Conservation (phyloP, 2,888 invertebrate species). For the Ormyrus pomaceus region DNA sequence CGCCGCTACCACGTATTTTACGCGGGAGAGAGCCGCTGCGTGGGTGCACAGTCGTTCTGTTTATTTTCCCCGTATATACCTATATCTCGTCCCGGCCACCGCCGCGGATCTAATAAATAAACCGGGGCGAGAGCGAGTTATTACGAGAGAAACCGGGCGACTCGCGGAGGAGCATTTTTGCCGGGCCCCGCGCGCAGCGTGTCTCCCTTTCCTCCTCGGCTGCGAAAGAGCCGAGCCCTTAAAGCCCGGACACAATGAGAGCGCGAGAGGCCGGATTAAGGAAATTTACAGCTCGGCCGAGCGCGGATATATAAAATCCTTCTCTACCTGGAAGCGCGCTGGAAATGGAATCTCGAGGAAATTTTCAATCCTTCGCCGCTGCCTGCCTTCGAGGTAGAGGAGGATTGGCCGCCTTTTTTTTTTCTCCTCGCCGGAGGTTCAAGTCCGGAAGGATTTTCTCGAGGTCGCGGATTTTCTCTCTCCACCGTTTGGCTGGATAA, state of each 20-base stretch:
- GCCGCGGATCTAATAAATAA: slow-evolving; percentile 42
- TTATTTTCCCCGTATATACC: slow-evolving; percentile 13
- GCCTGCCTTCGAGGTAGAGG: too few relatives aligned
- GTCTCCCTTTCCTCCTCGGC: background rate
- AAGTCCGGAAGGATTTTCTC: too few relatives aligned
- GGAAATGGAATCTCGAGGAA: too few relatives aligned
- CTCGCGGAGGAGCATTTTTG: background rate
- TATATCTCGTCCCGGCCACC: background rate
- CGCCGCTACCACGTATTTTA: slow-evolving; percentile 21
- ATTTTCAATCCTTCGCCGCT: too few relatives aligned
- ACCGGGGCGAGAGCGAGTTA: slow-evolving; percentile 30
- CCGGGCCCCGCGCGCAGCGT: background rate
- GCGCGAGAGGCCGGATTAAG: slow-evolving; percentile 32
- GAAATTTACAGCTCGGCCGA: slow-evolving; percentile 14
- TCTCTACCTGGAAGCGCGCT: too few relatives aligned
- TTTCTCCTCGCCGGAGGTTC: too few relatives aligned
- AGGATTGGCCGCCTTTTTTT: too few relatives aligned
- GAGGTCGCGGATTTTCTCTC: too few relatives aligned
- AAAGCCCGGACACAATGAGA: slow-evolving; percentile 13
- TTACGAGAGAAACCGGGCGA: slow-evolving; percentile 37
- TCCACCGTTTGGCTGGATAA: too few relatives aligned
- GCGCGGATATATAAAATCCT: too few relatives aligned
- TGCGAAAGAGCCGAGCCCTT: background rate
- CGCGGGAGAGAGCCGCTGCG: background rate
- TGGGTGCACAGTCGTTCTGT: slow-evolving; percentile 19